These are phyloP conservation scores for Helicoverpa armigera DNA, from an alignment of 1,140 invertebrate genomes.

Conservation along the genomic window DNA sequence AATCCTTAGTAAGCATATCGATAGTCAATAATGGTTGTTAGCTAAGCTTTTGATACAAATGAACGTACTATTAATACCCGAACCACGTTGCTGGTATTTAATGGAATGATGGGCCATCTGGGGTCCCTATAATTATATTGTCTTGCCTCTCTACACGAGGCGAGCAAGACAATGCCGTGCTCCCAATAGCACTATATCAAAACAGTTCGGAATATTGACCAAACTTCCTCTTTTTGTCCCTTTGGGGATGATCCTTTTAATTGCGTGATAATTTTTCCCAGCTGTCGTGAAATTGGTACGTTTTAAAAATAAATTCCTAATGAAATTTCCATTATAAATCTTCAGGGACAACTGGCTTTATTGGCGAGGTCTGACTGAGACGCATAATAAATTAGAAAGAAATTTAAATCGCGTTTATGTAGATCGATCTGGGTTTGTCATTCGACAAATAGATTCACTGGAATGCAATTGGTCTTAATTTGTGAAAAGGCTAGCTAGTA, in stretches of 20 bases:
- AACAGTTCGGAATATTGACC: slow-evolving; percentile 30
- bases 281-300: slow-evolving; percentile 22
- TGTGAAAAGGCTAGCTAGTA: background rate
- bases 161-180: background rate
- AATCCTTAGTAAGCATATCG: background rate
- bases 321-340: slow-evolving; percentile 47
- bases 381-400: slow-evolving; percentile 44
- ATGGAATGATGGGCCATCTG: slow-evolving; percentile 41
- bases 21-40: background rate
- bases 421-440: slow-evolving; percentile 30
- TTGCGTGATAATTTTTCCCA: slow-evolving; percentile 46
- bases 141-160: background rate
- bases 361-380: slow-evolving; percentile 37
- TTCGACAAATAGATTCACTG: slow-evolving; percentile 33
- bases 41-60: background rate
- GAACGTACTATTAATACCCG: slow-evolving; percentile 2
- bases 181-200: background rate
- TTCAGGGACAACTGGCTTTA: slow-evolving; percentile 32
- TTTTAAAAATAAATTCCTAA: slow-evolving; percentile 38
- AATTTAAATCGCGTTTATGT: slow-evolving; percentile 45
- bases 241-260: slow-evolving; percentile 45
- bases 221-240: slow-evolving; percentile 38
- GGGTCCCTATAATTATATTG: slow-evolving; percentile 41
- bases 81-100: slow-evolving; percentile 17
- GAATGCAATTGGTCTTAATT: background rate